Conservation (phyloP, 2,888 invertebrate genomes). For the Orchesellides sinensis region DNA sequence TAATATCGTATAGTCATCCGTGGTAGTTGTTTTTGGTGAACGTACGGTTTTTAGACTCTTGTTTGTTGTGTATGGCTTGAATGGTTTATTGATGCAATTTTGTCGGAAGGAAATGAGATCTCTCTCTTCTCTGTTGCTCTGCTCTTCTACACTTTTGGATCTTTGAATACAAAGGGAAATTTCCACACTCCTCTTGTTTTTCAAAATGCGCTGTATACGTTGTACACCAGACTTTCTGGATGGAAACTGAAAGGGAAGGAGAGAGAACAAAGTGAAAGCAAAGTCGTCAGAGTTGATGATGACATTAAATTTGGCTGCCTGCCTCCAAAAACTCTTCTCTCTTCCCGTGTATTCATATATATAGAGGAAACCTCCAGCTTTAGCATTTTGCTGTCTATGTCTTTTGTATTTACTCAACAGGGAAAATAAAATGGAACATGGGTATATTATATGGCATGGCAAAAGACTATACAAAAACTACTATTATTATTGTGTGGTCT, state of each 20-base stretch:
- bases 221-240: neutral
- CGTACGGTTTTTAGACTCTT: conserved; percentile 15
- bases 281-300: conserved; percentile 67
- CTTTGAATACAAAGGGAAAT: conserved; percentile 63
- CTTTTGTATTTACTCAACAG: conserved; percentile 6
- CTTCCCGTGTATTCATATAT: neutral
- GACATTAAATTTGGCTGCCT: conserved; percentile 67
- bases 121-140: conserved; percentile 38
- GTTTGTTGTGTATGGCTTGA: conserved; percentile 58
- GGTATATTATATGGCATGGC: too few relatives aligned
- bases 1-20: too few relatives aligned
- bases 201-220: too few relatives aligned
- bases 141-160: conserved; percentile 45
- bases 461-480: too few relatives aligned
- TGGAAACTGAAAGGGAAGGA: conserved; percentile 20
- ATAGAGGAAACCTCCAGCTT: neutral
- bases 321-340: neutral
- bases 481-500: conserved; percentile 1
- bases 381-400: neutral
- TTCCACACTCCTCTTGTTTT: conserved; percentile 16
- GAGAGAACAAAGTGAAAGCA: conserved; percentile 61
- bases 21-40: neutral
- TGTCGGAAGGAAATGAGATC: conserved; percentile 66
- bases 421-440: too few relatives aligned
- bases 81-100: conserved; percentile 69